Conservation (phyloP, 2,113 vertebrate genomes). For the Panthera leo region DNA sequence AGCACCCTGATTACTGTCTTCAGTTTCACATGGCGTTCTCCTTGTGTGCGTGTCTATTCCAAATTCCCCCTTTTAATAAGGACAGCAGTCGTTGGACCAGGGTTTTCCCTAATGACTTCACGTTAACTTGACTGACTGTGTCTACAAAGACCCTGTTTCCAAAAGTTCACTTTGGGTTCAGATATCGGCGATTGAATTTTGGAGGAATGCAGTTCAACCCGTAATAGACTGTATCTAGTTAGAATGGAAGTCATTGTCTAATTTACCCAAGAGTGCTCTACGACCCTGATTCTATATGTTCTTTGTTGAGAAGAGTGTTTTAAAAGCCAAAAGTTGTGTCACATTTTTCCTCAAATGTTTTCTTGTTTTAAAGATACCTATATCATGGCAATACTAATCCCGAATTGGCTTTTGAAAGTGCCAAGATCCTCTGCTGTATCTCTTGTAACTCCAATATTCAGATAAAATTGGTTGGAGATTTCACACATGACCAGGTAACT, state of each 20-base stretch:
- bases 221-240: background rate
- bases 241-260: background rate
- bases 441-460: conserved; percentile 97
- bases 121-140: background rate
- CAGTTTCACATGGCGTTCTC: background rate
- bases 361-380: conserved; percentile 89
- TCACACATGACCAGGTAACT: conserved; percentile 95
- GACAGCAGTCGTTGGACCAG: background rate
- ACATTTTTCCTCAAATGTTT: conserved; percentile 30
- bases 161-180: background rate
- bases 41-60: background rate
- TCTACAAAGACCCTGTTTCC: background rate
- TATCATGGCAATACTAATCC: conserved; percentile 95
- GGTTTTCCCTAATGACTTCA: background rate
- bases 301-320: conserved; percentile 25
- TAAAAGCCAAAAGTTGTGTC: conserved; percentile 31
- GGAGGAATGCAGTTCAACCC: background rate
- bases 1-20: background rate
- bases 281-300: background rate
- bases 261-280: background rate
- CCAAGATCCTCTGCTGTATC: conserved; percentile 96
- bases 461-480: conserved; percentile 95
- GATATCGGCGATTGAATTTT: background rate
- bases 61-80: background rate
- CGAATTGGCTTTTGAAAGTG: conserved; percentile 95